Evolutionary conservation across 1,140 invertebrate species (phyloP), one percentile per base, ranked within the genome.

Genomic region (Zaprionus davidi): DNA sequence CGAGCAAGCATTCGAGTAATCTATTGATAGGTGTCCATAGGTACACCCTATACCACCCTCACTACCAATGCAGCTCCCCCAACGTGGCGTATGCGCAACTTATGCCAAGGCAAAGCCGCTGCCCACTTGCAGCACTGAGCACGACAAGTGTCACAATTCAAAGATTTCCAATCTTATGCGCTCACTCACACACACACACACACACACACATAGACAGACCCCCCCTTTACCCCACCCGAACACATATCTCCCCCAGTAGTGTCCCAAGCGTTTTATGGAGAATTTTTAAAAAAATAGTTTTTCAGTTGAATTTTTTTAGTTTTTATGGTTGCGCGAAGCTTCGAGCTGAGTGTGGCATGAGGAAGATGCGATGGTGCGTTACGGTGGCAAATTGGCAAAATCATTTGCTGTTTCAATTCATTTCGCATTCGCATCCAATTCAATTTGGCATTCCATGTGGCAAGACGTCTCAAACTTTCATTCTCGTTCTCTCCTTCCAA

Each of bases 71-170:
- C 28, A 11, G 28, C 1, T 31, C 55, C 55, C 55, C 13, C 69
- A 63, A 78, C 64, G 73, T 78, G 79, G 82, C 83, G 79, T 82
- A 82, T 82, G 82, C 83, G 82, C 79, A 86, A 76, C 75, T 79
- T 82, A 72, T 72, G 53, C 46, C 46, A 65, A 57, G 41, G 59
- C 26, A 26, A 20, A n/a, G 41, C 55, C 28, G 22, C 17, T 56
- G 13, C 46, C 53, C 66, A 34, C 17, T 51, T 57, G 20, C 67
- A 62, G 44, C 41, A 26, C 24, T 26, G n/a, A 46, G 13, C 67
- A 41, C 24, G 57, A 59, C 62, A 66, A 65, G 38, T 72, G 70
- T 55, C 36, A 56, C 59, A 41, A 58, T 66, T 66, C 51, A 46
- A 31, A 71, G 49, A 53, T 56, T 64, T 64, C 12, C 36, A 34